A percentile compares a stretch with the other conserved stretches of the same genome.
Evolutionary conservation across 2,113 vertebrate species (phyloP).

Genomic region (Tachysurus vachellii): DNA sequence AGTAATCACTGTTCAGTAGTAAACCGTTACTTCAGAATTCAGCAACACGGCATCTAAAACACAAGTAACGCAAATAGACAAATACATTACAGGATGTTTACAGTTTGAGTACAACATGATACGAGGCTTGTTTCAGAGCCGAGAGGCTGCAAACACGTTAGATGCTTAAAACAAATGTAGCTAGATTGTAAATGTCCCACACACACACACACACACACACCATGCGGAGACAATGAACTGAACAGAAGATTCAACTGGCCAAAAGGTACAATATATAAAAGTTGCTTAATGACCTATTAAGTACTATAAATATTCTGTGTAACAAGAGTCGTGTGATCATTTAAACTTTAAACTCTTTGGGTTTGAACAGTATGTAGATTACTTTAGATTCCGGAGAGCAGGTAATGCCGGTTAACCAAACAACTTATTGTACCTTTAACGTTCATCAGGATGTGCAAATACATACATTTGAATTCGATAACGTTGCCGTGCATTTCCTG

Average conservation of each 20-base stretch:
- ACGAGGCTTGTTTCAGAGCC: background rate
- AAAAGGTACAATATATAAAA: constrained; percentile 21
- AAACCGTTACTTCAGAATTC: constrained; percentile 46
- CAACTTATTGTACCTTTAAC: constrained; percentile 26
- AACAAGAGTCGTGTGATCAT: background rate
- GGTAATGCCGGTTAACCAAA: background rate
- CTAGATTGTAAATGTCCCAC: background rate
- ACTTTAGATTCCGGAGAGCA: background rate
- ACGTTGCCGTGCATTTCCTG: no score
- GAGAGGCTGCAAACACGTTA: background rate
- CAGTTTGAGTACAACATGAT: constrained; percentile 25
- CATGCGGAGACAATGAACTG: constrained; percentile 11
- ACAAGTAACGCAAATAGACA: constrained; percentile 45
- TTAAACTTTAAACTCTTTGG: background rate
- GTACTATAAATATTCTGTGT: background rate
- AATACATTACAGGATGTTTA: constrained; percentile 8
- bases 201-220: background rate
- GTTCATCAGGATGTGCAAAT: background rate
- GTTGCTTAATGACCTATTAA: background rate
- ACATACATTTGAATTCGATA: background rate
- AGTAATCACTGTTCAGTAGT: constrained; percentile 56
- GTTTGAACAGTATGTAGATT: background rate
- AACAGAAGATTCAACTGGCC: background rate
- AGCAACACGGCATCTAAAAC: constrained; percentile 1
- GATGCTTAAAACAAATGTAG: constrained; percentile 13